Evolutionary conservation across 2,797 vertebrate species (phyloP).

Genomic region (Zenarchopterus dispar): DNA sequence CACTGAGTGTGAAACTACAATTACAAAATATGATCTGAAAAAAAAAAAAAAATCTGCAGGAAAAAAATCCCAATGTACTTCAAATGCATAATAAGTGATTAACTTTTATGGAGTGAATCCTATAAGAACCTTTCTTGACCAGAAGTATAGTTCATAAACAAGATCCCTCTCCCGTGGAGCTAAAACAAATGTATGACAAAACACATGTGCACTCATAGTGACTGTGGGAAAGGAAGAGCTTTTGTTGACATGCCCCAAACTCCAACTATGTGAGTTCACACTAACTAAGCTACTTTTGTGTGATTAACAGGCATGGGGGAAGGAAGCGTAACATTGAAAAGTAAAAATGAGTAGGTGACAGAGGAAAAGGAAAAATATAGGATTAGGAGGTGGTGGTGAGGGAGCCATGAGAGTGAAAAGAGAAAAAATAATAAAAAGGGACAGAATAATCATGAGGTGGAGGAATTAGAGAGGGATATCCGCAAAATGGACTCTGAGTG

Average conservation of each 20-base stretch:
- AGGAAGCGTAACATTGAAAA: conserved; percentile 42
- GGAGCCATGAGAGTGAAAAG: conserved; percentile 3
- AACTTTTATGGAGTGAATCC: conserved; percentile 13
- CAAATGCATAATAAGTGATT: conserved; percentile 40
- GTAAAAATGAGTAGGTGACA: conserved; percentile 35
- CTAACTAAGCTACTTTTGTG: conserved; percentile 40
- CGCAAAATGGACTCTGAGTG: conserved; percentile 15
- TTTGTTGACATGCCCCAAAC: conserved; percentile 35
- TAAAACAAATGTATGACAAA: conserved; percentile 10
- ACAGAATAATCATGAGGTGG: neutral
- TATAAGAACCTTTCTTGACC: neutral
- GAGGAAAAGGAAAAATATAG: conserved; percentile 4
- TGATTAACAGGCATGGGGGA: conserved; percentile 55
- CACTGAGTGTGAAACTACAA: conserved; percentile 26
- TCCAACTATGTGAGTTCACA: conserved; percentile 39
- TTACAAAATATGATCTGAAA: neutral
- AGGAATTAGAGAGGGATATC: conserved; percentile 9
- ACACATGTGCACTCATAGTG: neutral
- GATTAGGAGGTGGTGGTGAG: conserved; percentile 7
- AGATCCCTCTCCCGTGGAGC: neutral
- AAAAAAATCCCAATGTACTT: conserved; percentile 13
- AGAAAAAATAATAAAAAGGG: neutral
- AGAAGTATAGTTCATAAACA: conserved; percentile 34
- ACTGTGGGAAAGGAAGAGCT: conserved; percentile 24
- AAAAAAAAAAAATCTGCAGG: conserved; percentile 24